Conservation (phyloP, 2,113 vertebrate genomes). For the Orthonyx spaldingii region DNA sequence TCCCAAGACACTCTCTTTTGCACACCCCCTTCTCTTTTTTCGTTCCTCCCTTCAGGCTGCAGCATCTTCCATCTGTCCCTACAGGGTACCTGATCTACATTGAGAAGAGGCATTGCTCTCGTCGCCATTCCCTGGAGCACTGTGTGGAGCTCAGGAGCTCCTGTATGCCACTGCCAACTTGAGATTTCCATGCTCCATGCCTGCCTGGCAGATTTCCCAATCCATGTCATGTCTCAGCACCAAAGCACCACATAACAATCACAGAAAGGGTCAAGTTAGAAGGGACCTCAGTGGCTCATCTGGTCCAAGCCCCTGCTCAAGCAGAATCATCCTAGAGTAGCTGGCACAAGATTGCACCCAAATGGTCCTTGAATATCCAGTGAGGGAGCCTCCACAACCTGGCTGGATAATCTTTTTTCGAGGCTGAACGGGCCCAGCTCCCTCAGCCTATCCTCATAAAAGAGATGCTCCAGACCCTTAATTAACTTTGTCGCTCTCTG, state of each 20-base stretch:
- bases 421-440: background rate
- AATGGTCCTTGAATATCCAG: background rate
- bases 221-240: accelerated
- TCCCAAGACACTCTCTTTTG: accelerated
- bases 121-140: accelerated
- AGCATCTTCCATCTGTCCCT: background rate
- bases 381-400: background rate
- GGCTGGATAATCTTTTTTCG: background rate
- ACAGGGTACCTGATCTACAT: accelerated
- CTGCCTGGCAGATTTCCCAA: background rate
- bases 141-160: accelerated
- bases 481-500: background rate
- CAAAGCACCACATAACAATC: accelerated
- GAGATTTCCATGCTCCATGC: accelerated
- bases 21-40: background rate
- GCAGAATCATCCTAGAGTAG: background rate
- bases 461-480: background rate
- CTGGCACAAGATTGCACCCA: background rate
- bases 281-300: background rate
- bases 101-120: accelerated
- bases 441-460: background rate
- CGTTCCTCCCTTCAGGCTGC: background rate
- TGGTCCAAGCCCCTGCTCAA: too few species aligned
- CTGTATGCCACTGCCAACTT: accelerated
- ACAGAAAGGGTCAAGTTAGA: background rate